These are phyloP conservation scores for Pangasius macronema DNA, from an alignment of 2,797 vertebrate species.

Conservation along the genomic window DNA sequence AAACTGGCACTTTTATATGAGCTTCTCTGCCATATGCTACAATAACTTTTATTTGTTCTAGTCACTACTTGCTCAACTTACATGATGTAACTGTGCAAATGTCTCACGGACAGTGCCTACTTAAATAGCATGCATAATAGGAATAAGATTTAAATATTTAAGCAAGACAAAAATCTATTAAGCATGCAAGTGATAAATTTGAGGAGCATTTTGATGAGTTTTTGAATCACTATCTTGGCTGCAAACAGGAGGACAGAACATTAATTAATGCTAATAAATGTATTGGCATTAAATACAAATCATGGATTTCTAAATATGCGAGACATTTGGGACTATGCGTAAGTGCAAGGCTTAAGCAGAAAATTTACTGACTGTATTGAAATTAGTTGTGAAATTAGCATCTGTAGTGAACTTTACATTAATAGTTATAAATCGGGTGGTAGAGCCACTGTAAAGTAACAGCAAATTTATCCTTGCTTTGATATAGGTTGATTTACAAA, in stretches of 20 bases:
- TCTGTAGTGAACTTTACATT: neutral
- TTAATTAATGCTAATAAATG: slow-evolving; percentile 30
- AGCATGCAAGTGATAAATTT: neutral
- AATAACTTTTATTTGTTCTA: neutral
- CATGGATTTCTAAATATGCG: neutral
- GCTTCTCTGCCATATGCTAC: neutral
- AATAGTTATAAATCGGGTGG: neutral
- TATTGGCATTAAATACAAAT: neutral
- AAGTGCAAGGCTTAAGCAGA: neutral
- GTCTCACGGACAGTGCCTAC: neutral
- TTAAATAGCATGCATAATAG: neutral
- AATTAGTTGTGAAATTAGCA: neutral
- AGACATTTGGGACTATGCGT: neutral
- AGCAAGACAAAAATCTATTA: neutral
- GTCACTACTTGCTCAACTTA: neutral
- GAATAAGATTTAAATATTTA: neutral
- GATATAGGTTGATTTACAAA: neutral
- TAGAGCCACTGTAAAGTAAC: neutral
- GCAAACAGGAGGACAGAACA: neutral
- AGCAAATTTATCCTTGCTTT: neutral
- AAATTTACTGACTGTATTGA: neutral
- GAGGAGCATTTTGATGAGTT: slow-evolving; percentile 1
- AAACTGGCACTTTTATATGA: neutral
- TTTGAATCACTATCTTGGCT: slow-evolving; percentile 6
- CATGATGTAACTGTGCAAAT: neutral